Evolutionary conservation across 2,888 invertebrate species (phyloP).

Genomic region (Nemurella pictetii): DNA sequence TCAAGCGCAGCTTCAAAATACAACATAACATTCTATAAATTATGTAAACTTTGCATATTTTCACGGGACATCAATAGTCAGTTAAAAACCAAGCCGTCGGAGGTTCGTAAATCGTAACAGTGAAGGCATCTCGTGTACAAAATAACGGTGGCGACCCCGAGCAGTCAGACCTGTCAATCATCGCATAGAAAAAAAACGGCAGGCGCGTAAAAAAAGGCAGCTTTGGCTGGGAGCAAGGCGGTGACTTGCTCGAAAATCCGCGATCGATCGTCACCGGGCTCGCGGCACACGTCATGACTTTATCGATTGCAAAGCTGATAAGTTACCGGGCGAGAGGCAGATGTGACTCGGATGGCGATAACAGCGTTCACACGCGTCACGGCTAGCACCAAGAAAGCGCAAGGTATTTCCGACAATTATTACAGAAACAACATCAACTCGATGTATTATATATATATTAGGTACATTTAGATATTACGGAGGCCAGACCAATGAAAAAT

Average conservation of each 20-base stretch:
- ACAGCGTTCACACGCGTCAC: not conserved
- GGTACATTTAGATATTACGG: not conserved
- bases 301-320: not conserved
- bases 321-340: not conserved
- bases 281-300: not conserved
- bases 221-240: not conserved
- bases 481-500: not conserved
- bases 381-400: not conserved
- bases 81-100: not conserved
- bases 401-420: not conserved
- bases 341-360: not conserved
- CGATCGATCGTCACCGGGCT: not conserved
- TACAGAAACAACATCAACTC: not conserved
- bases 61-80: not conserved
- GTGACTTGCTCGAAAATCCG: not conserved
- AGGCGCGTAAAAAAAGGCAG: not conserved
- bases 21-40: not conserved
- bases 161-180: not conserved
- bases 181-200: not conserved
- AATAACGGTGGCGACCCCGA: conserved; percentile 29
- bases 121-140: conserved; percentile 37
- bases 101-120: conserved; percentile 1
- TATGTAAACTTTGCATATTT: not conserved
- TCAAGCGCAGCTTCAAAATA: not conserved
- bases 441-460: not conserved